A percentile compares a stretch with the other conserved stretches of the same genome.
phyloP scores from a whole-genome alignment of 2,113 vertebrate species.

The Ictalurus furcatus region DNA sequence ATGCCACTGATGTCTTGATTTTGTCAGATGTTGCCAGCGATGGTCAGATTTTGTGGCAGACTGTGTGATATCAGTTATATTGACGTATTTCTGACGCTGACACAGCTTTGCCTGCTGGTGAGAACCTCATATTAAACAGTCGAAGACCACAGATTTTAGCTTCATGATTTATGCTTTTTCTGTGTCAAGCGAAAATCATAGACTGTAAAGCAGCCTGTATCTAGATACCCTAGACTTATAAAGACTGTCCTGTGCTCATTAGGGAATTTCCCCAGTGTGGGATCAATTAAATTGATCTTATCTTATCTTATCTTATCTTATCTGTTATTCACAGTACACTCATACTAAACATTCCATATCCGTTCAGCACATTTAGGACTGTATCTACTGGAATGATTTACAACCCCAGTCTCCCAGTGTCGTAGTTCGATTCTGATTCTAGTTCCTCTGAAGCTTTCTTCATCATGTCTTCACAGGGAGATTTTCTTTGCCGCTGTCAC shows the following conservation, averaged over 20 bases:
- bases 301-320: too few species aligned
- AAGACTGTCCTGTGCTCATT: neutral
- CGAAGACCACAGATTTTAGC: neutral
- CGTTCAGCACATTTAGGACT: neutral
- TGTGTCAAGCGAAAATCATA: neutral
- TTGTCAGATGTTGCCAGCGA: too few species aligned
- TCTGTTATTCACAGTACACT: neutral
- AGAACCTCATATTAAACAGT: neutral
- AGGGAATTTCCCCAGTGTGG: too few species aligned
- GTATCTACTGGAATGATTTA: neutral
- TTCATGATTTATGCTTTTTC: too few species aligned
- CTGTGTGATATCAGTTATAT: neutral
- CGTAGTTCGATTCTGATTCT: neutral
- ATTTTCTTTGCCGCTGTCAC: neutral
- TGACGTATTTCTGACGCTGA: neutral
- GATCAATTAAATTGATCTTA: too few species aligned
- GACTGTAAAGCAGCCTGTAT: neutral
- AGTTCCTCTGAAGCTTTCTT: neutral
- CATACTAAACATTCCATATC: neutral
- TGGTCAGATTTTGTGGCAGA: neutral
- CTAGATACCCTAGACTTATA: neutral
- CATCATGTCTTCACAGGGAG: neutral
- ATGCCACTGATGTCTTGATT: neutral
- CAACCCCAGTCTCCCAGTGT: too few species aligned
- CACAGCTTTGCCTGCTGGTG: neutral